phyloP scores from a whole-genome alignment of 2,888 invertebrate species.

The Empis stercorea region DNA sequence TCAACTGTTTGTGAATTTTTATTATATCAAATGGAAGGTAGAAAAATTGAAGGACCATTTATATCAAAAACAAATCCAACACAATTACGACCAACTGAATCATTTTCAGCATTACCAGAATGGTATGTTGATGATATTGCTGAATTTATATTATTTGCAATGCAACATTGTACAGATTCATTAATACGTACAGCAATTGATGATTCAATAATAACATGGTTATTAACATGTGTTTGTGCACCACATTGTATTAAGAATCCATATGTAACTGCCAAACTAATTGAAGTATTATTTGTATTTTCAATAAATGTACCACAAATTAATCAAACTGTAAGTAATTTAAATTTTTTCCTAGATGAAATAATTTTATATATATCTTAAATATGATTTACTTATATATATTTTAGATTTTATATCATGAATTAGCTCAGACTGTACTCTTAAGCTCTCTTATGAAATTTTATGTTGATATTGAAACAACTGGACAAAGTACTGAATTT shows the following conservation, averaged over 20 bases:
- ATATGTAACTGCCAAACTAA: constrained; percentile 90
- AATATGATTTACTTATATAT: no score
- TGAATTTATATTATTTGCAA: constrained; percentile 83
- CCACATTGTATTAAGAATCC: constrained; percentile 90
- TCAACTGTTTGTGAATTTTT: constrained; percentile 72
- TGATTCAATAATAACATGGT: constrained; percentile 73
- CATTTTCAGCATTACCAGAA: constrained; percentile 87
- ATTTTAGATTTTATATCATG: constrained; percentile 78
- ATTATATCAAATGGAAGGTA: constrained; percentile 47
- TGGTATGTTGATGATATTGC: constrained; percentile 97
- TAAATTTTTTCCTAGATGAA: no score
- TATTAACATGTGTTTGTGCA: constrained; percentile 80
- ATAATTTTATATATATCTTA: no score
- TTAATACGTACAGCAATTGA: constrained; percentile 65
- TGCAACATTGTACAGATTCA: constrained; percentile 58
- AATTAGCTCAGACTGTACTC: constrained; percentile 64
- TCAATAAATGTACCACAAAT: constrained; percentile 52
- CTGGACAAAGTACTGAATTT: constrained; percentile 95
- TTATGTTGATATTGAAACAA: constrained; percentile 95
- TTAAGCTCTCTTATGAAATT: constrained; percentile 93
- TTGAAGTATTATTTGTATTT: constrained; percentile 76
- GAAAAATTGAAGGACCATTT: constrained; percentile 37
- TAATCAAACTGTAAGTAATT: constrained; percentile 25
- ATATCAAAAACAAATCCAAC: constrained; percentile 43
- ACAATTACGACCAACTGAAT: constrained; percentile 49